Evolutionary conservation across 1,140 invertebrate species (phyloP), one percentile per base, ranked within the genome.

Genomic region (Lepidotrigona ventralis): DNA sequence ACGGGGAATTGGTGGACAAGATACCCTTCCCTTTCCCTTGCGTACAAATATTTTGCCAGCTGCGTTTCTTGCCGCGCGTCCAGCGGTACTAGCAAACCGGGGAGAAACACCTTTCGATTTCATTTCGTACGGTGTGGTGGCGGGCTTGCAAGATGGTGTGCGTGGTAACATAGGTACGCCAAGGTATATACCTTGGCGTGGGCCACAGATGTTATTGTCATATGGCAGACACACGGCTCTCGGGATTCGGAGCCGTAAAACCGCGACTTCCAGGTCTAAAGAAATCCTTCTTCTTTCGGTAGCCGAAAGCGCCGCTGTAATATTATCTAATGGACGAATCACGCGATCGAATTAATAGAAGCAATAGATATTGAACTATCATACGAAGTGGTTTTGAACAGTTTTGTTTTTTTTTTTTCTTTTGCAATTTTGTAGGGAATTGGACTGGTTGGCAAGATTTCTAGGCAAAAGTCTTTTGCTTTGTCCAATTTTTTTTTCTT

Each of bases 161-260:
- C 89, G 84, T 58, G 72, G 70, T 33, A 60, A 68, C 79, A 53
- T 60, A 74, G 80, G 70, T 63, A 75, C 58, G 76, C 54, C 58
- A 60, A 23, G 58, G 70, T 81, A 29, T 81, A 29, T 64, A 74
- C 79, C 75, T 85, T 39, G 78, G 85, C 83, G 72, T 92, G 90
- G 88, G 87, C 86, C 90, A 90, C 92, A 92, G 92, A 92, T 92
- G 92, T 92, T 92, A 91, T 92, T 92, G 91, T 92, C 92, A 92
- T 92, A 92, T 92, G 91, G 91, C 86, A 91, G 90, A 92, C 91
- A 91, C 86, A 81, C 82, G 85, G 85, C 83, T 78, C 83, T 80
- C 79, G 53, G 79, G 85, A 83, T 80, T 87, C 79, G 76, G 23
- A 82, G 63, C 86, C 81, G 85, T 69, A 79, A 85, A 89, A 90